These are phyloP conservation scores for Pleuronectes platessa DNA, from an alignment of 2,113 vertebrate genomes.

Conservation along the genomic window DNA sequence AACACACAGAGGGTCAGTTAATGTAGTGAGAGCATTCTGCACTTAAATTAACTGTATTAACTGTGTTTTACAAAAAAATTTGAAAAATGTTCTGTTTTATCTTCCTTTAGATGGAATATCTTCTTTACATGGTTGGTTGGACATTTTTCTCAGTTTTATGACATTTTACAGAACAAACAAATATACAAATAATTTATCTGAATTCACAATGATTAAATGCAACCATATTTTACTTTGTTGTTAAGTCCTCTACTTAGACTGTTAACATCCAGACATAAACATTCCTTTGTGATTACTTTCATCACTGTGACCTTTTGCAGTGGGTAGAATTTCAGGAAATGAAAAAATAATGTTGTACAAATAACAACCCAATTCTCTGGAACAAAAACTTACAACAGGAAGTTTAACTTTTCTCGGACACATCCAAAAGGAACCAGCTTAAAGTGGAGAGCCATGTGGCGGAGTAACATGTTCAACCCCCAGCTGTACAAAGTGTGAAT, in stretches of 20 bases:
- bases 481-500: slow-evolving; percentile 25
- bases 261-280: not conserved
- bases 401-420: not conserved
- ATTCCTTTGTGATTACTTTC: not conserved
- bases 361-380: not conserved
- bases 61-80: no score
- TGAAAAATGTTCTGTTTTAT: no score
- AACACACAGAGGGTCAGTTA: slow-evolving; percentile 70
- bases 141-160: no score
- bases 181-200: no score
- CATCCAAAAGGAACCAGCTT: not conserved
- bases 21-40: not conserved
- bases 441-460: not conserved
- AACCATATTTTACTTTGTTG: not conserved
- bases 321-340: not conserved
- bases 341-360: not conserved
- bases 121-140: no score
- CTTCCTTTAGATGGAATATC: no score
- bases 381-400: not conserved
- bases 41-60: no score
- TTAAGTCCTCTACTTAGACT: not conserved
- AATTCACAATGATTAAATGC: no score
- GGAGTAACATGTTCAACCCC: not conserved
- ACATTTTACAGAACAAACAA: no score
- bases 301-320: not conserved